A percentile compares a stretch with the other conserved stretches of the same genome.
These are phyloP conservation scores for Acrocera orbiculus DNA, from an alignment of 2,888 invertebrate species.

Conservation along the genomic window DNA sequence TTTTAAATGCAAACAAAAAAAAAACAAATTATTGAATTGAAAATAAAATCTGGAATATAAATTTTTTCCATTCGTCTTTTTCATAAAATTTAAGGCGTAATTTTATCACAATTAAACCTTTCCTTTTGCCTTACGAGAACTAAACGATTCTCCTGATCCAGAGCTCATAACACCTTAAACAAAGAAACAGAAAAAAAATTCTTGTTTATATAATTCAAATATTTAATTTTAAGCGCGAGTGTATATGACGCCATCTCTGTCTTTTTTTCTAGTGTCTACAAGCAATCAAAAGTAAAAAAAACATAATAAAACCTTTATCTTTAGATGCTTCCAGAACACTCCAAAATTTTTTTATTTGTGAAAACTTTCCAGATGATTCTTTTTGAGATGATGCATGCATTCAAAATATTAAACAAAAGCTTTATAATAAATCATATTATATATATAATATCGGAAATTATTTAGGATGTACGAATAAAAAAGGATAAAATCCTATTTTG, in stretches of 20 bases:
- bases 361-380: conserved; percentile 5
- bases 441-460: background rate
- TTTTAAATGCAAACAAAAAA: no score
- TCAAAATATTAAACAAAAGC: background rate
- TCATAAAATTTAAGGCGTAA: no score
- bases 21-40: no score
- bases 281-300: background rate
- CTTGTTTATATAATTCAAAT: background rate
- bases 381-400: background rate
- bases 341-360: conserved; percentile 5
- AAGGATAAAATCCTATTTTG: background rate
- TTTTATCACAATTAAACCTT: conserved; percentile 4
- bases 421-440: background rate
- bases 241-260: background rate
- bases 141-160: conserved; percentile 6
- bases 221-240: no score
- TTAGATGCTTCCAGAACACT: conserved; percentile 4
- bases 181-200: background rate
- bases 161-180: conserved; percentile 5
- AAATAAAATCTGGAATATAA: no score
- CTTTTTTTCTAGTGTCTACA: background rate
- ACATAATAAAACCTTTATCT: conserved; percentile 1
- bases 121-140: conserved; percentile 3
- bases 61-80: no score
- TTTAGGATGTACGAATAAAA: background rate